A percentile compares a stretch with the other conserved stretches of the same genome.
Evolutionary conservation across 35 echinoderm and acorn worm species (phyloP).

Genomic region (Stichopus chloronotus): DNA sequence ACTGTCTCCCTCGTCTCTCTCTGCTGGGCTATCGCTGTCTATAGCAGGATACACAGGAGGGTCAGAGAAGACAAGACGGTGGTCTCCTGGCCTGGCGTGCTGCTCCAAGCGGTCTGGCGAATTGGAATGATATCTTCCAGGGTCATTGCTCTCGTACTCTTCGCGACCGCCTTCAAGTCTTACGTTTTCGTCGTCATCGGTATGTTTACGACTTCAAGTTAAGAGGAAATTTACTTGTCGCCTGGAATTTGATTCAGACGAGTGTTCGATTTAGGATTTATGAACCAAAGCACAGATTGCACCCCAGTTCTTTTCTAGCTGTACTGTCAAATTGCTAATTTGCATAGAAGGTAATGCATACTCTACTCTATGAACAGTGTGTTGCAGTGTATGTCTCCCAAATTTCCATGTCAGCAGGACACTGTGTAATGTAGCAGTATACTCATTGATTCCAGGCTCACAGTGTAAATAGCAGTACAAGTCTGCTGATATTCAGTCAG

Average conservation of each 20-base stretch:
- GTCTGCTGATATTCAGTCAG: too few relatives aligned
- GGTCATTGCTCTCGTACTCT: constrained; percentile 84
- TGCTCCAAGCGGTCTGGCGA: constrained; percentile 90
- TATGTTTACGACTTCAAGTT: constrained; percentile 39
- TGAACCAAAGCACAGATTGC: too few relatives aligned
- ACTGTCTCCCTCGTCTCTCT: constrained; percentile 74
- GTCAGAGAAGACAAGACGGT: constrained; percentile 83
- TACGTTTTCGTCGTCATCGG: constrained; percentile 84
- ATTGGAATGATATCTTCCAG: constrained; percentile 97
- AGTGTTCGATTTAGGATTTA: too few relatives aligned
- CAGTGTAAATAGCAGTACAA: too few relatives aligned
- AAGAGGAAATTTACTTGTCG: background rate
- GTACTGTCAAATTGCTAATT: background rate
- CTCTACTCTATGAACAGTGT: too few relatives aligned
- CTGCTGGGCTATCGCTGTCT: constrained; percentile 94
- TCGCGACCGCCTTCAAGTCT: constrained; percentile 80
- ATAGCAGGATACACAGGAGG: constrained; percentile 82
- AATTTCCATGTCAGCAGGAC: too few relatives aligned
- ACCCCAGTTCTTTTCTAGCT: background rate
- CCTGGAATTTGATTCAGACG: background rate
- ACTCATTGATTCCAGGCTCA: too few relatives aligned
- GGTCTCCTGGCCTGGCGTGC: constrained; percentile 80
- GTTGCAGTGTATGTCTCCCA: too few relatives aligned
- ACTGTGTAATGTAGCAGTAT: too few relatives aligned
- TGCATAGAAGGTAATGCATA: too few relatives aligned